Evolutionary conservation across 2,888 invertebrate genomes (phyloP).

Genomic region (Cylindroiulus punctatus): DNA sequence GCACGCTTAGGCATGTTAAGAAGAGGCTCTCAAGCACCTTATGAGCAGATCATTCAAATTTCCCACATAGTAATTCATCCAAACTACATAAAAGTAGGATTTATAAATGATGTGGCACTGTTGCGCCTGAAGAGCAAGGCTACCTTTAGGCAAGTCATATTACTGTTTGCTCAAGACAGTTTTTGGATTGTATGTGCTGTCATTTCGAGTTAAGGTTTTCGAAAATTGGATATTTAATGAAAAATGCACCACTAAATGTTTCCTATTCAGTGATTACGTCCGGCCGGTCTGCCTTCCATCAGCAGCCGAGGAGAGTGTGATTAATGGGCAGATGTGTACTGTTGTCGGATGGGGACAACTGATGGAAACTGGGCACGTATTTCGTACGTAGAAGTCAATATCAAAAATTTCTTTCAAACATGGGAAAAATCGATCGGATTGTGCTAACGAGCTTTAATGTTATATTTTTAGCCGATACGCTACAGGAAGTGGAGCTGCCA

Average conservation of each 20-base stretch:
- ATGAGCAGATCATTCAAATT: constrained; percentile 77
- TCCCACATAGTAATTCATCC: constrained; percentile 77
- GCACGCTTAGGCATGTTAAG: constrained; percentile 80
- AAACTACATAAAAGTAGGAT: constrained; percentile 78
- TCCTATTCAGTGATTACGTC: constrained; percentile 71
- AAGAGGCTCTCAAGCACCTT: constrained; percentile 77
- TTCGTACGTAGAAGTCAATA: constrained; percentile 24
- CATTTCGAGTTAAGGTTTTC: too few species aligned
- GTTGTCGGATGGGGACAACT: constrained; percentile 85
- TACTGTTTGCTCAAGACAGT: too few species aligned
- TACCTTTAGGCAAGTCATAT: constrained; percentile 65
- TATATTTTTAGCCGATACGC: constrained; percentile 75
- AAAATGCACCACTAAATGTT: neutral
- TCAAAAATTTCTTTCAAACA: constrained; percentile 50
- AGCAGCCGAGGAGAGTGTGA: constrained; percentile 67
- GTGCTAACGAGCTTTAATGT: neutral
- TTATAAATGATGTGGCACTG: constrained; percentile 81
- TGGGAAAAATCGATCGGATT: neutral
- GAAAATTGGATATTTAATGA: neutral
- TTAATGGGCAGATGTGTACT: constrained; percentile 77
- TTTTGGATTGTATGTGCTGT: too few species aligned
- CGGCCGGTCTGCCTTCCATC: constrained; percentile 75
- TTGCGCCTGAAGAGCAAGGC: constrained; percentile 74
- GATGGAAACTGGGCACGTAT: constrained; percentile 75
- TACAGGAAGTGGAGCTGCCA: constrained; percentile 83